These are phyloP conservation scores for Festucalex cinctus DNA, from an alignment of 2,113 vertebrate species.

Conservation along the genomic window DNA sequence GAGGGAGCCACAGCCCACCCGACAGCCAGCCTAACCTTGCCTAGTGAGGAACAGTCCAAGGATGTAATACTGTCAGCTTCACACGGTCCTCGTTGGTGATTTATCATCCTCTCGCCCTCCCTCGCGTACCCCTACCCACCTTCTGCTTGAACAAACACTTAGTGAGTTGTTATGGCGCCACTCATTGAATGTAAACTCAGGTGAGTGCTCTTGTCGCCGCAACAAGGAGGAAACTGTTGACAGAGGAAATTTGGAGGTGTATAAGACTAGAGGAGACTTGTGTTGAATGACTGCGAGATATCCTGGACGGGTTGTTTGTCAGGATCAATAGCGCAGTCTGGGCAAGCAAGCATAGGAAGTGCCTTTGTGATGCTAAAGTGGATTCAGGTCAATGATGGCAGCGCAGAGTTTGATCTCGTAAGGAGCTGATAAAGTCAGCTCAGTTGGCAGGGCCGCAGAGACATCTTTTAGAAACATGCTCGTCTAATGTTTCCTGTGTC, in stretches of 20 bases:
- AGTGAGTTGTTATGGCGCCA: slow-evolving; percentile 59
- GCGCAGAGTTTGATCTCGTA: slow-evolving; percentile 43
- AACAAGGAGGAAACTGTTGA: slow-evolving; percentile 52
- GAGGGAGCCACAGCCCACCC: slow-evolving; percentile 53
- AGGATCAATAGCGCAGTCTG: slow-evolving; percentile 60
- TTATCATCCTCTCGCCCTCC: slow-evolving; percentile 58
- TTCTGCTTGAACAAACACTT: slow-evolving; percentile 68
- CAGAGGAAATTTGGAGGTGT: slow-evolving; percentile 44
- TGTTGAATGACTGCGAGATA: slow-evolving; percentile 44
- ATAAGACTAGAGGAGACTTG: slow-evolving; percentile 39
- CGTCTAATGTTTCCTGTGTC: neutral
- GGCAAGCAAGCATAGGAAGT: slow-evolving; percentile 57
- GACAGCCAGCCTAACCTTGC: slow-evolving; percentile 65
- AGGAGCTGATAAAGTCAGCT: slow-evolving; percentile 28
- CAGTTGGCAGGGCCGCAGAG: slow-evolving; percentile 13
- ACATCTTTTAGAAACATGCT: neutral
- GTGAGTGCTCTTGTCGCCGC: slow-evolving; percentile 52
- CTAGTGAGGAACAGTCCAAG: slow-evolving; percentile 64
- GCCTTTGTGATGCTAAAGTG: slow-evolving; percentile 40
- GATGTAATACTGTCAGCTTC: slow-evolving; percentile 70
- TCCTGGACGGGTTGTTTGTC: slow-evolving; percentile 53
- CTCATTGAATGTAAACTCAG: slow-evolving; percentile 62
- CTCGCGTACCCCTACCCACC: slow-evolving; percentile 32
- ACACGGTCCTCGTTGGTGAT: slow-evolving; percentile 65
- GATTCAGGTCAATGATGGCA: slow-evolving; percentile 49